These are phyloP conservation scores for Heteronetta atricapilla DNA, from an alignment of 2,113 vertebrate genomes.

Conservation along the genomic window DNA sequence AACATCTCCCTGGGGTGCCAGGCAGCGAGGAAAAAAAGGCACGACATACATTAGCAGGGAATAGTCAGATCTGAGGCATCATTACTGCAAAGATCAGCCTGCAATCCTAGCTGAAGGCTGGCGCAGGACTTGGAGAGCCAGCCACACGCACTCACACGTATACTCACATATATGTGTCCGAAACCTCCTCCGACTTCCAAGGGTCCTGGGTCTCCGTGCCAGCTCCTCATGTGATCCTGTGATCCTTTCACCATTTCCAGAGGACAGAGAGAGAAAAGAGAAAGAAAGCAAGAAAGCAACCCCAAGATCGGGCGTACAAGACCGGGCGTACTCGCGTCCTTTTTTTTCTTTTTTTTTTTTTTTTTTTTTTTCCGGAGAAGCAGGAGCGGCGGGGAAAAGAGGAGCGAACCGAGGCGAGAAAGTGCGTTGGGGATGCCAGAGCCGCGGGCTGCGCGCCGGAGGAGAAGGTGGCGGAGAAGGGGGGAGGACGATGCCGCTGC, in stretches of 20 bases:
- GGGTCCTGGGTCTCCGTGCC: neutral
- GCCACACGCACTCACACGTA: neutral
- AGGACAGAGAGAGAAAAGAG: neutral
- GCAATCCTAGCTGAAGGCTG: conserved; percentile 53
- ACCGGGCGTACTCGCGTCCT: neutral
- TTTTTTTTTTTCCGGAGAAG: conserved; percentile 26
- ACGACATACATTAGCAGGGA: conserved; percentile 77
- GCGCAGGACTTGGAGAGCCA: conserved; percentile 55
- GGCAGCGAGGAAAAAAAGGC: conserved; percentile 71
- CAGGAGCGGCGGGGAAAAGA: neutral
- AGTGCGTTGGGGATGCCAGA: conserved; percentile 76
- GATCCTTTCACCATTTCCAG: neutral
- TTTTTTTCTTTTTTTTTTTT: neutral
- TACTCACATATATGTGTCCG: neutral
- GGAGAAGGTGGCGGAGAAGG: conserved; percentile 72
- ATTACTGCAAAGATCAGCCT: conserved; percentile 76
- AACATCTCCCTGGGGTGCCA: conserved; percentile 84
- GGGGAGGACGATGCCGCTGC: conserved; percentile 75
- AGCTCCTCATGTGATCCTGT: conserved; percentile 13
- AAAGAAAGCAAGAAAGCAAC: neutral
- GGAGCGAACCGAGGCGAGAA: conserved; percentile 18
- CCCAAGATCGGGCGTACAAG: neutral
- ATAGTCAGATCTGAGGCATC: conserved; percentile 73
- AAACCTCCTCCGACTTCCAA: neutral
- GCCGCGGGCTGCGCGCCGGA: conserved; percentile 64